Base-by-base conservation (phyloP, 2,113 vertebrate genomes). In the Cyanistes caeruleus region DNA sequence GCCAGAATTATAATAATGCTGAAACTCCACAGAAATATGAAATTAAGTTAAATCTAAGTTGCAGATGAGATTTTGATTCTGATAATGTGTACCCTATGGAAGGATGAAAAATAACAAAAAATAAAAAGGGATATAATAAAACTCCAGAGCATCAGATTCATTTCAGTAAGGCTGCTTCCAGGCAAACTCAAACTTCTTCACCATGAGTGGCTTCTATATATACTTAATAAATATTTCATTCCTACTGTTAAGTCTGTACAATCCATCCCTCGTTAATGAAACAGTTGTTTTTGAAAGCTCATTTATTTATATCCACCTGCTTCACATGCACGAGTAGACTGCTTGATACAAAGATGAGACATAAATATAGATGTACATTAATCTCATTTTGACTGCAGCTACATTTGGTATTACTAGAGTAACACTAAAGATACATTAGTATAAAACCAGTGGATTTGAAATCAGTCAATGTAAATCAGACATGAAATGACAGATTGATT, bases 241-340 rank as follows among this genome's bases (percentile, higher is more conserved):
- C 75, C 23, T 81, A 56, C 63, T 81, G 1, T 90, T 96, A 87
- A 84, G 35, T 35, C 64, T 93, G 75, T 41, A 92, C 88, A 83
- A 94, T 81, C 79, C 52, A 79, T 62, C 87, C 59, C 39, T 88
- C 80, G 70, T 48, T 93, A 97, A 94, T 85, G 70, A 96, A 96
- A 95, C 67, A 44, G 90, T 88, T 93, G 87, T 90, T 95, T 96
- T 86, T 88, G 87, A 91, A 88, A 94, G 75, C 63, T 86, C 43
- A 48, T 91, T 87, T 97, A 77, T 95, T 96, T 96, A 94, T 94
- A 96, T 55, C 44, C 53, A 93, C 75, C 60, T 93, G 53, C 69
- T 93, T 92, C 33, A 4, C 64, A 94, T 85, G 78, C 81, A 87
- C 4, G 1, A 91, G 41, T n/a, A 93, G 86, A 80, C 56, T 78